Evolutionary conservation across 2,888 invertebrate species (phyloP), one percentile per base, ranked within the genome.

Genomic region (Sthenelais limicola): DNA sequence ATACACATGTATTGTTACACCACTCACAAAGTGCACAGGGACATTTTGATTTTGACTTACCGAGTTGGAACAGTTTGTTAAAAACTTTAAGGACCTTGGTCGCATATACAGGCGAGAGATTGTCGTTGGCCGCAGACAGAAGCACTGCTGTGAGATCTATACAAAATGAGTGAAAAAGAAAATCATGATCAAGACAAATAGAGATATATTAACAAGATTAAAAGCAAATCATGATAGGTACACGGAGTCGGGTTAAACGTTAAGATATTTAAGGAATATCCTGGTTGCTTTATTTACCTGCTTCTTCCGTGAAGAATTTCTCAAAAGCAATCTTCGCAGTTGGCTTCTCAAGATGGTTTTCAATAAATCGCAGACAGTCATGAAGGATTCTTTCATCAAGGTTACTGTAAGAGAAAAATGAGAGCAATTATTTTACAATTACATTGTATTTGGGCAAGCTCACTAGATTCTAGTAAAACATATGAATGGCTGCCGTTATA

Each of bases 261-360:
- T n/a, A n/a, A n/a, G n/a, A n/a, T n/a, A n/a, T n/a, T n/a, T n/a
- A n/a, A n/a, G n/a, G n/a, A n/a, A n/a, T n/a, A n/a, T n/a, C n/a
- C n/a, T n/a, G n/a, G n/a, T n/a, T n/a, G n/a, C n/a, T n/a, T n/a
- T n/a, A n/a, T n/a, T n/a, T n/a, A 84, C 87, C 85, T 75, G 81
- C 82, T 67, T 81, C 80, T 66, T 83, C 81, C 24, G 85, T 79
- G 83, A 96, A 96, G 82, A 96, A 95, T 73, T 91, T 91, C 81
- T 94, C 93, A 82, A 96, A 91, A 0, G 96, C 96, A 81, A 92
- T 91, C 76, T 93, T 91, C 0, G 95, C 96, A 0, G 93, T 91
- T 0, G 93, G 91, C 76, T 94, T 94, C 70, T 96, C 95, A 28
- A 97, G 87, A 78, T 95, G 91, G 82, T 92, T 92, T 85, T 95